Evolutionary conservation across 2,888 invertebrate genomes (phyloP).

Genomic region (Caenorhabditis doughertyi): DNA sequence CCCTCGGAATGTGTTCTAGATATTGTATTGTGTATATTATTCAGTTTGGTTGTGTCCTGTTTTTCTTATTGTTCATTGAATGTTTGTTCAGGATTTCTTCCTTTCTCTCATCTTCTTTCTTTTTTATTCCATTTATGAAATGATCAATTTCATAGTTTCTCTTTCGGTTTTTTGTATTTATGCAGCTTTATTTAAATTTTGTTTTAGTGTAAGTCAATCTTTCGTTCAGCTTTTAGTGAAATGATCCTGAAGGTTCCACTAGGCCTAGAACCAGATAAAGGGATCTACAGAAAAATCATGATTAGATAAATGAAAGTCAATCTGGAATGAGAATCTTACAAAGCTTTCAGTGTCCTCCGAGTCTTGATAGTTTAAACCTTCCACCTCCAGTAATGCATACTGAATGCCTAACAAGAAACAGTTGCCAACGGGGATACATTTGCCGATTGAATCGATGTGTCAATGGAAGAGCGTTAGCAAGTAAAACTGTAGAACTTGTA

Average conservation of each 20-base stretch:
- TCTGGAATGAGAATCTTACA: neutral
- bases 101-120: slow-evolving; percentile 5
- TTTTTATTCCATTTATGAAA: neutral
- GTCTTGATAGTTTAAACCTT: slow-evolving; percentile 36
- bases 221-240: no score
- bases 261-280: no score
- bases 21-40: slow-evolving; percentile 13
- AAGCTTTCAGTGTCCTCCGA: slow-evolving; percentile 52
- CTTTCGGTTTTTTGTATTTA: neutral
- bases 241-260: no score
- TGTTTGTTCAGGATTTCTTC: slow-evolving; percentile 38
- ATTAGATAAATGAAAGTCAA: no score
- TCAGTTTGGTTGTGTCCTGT: slow-evolving; percentile 35
- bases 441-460: slow-evolving; percentile 43
- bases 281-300: no score
- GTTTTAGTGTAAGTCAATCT: slow-evolving; percentile 3
- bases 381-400: slow-evolving; percentile 51
- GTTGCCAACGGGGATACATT: slow-evolving; percentile 41
- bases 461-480: slow-evolving; percentile 27
- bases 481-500: neutral
- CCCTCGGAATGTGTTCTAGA: neutral
- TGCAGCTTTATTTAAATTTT: neutral
- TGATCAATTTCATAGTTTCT: neutral
- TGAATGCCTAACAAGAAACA: slow-evolving; percentile 49
- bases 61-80: slow-evolving; percentile 9